Evolutionary conservation across 2,888 invertebrate genomes (phyloP).

Genomic region (Melinaea menophilus): DNA sequence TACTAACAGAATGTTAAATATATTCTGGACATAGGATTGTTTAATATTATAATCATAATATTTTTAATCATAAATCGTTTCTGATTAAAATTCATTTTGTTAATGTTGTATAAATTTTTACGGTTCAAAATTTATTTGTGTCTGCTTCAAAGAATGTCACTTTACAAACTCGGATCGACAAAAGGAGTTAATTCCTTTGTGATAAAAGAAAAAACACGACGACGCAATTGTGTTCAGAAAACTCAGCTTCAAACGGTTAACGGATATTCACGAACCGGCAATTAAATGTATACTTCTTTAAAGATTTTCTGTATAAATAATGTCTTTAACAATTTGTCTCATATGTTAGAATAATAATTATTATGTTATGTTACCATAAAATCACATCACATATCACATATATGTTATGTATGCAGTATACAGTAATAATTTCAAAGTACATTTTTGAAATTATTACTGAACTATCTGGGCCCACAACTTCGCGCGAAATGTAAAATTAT

Average conservation of each 20-base stretch:
- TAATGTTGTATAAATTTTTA: slow-evolving; percentile 1
- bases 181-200: slow-evolving; percentile 32
- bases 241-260: slow-evolving; percentile 4
- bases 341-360: no score
- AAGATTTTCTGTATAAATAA: no score
- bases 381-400: neutral
- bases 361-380: neutral
- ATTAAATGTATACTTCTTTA: no score
- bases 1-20: no score
- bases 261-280: neutral
- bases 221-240: slow-evolving; percentile 12
- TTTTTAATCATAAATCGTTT: neutral
- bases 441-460: no score
- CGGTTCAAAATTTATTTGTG: slow-evolving; percentile 20
- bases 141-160: slow-evolving; percentile 19
- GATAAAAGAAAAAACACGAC: slow-evolving; percentile 24
- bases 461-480: no score
- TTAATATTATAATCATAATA: neutral
- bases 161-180: slow-evolving; percentile 23
- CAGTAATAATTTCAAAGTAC: neutral
- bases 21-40: no score
- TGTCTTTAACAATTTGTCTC: no score
- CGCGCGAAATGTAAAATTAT: no score
- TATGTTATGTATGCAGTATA: neutral
- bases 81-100: neutral